These are phyloP conservation scores for Notarius lentiginosus DNA, from an alignment of 2,113 vertebrate species.

Conservation along the genomic window DNA sequence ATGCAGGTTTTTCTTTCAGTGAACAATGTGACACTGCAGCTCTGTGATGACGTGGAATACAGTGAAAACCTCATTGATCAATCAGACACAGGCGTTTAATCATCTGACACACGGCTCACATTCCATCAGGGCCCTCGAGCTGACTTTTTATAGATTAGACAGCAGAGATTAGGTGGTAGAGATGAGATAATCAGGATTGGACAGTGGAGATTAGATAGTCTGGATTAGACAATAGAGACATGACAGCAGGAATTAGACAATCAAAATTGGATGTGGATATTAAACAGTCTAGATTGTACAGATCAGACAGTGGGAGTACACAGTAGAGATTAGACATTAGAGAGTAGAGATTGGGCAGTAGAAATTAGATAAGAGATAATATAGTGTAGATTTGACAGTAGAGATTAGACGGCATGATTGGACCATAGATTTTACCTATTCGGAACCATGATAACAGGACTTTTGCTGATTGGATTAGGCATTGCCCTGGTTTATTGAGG, in stretches of 20 bases:
- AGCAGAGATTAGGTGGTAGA: not conserved
- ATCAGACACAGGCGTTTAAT: not conserved
- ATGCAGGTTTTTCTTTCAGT: not conserved
- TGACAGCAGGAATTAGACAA: too few relatives aligned
- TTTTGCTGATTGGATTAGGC: too few relatives aligned
- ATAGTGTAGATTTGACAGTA: not conserved
- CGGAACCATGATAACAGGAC: too few relatives aligned
- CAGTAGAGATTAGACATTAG: not conserved
- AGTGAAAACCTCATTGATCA: not conserved
- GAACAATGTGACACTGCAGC: not conserved
- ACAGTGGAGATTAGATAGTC: too few relatives aligned
- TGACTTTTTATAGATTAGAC: not conserved
- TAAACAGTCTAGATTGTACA: not conserved
- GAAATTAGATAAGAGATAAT: not conserved
- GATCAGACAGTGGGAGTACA: not conserved
- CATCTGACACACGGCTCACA: not conserved
- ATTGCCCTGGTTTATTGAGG: too few relatives aligned
- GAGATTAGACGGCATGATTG: not conserved
- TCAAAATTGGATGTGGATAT: not conserved
- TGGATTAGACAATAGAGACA: too few relatives aligned
- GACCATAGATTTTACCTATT: too few relatives aligned
- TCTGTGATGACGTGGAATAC: not conserved
- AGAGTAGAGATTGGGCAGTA: not conserved
- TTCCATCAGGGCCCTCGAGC: not conserved
- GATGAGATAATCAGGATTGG: too few relatives aligned